Conservation (phyloP, 2,113 vertebrate species). For the Platichthys flesus region DNA sequence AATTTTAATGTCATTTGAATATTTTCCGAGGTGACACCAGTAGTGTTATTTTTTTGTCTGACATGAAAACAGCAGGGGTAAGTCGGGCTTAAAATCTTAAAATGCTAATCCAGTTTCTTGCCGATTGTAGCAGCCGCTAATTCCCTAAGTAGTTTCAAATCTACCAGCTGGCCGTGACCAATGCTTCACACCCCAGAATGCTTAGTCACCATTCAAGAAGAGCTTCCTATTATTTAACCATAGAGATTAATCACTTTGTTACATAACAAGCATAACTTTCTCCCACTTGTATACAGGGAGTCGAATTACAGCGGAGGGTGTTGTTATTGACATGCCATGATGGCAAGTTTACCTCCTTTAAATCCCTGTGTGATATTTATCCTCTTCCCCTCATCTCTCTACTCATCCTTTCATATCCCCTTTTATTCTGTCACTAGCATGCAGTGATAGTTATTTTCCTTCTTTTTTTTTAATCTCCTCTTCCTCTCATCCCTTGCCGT, state of each 20-base stretch:
- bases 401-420: not conserved
- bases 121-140: slow-evolving; percentile 64
- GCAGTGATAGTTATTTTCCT: not conserved
- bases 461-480: not conserved
- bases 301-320: slow-evolving; percentile 1
- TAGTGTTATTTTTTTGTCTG: slow-evolving; percentile 34
- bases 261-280: slow-evolving; percentile 38
- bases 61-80: slow-evolving; percentile 47
- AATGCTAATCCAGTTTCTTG: slow-evolving; percentile 68
- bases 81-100: slow-evolving; percentile 67
- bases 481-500: not conserved
- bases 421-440: slow-evolving; percentile 10
- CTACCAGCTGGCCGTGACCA: slow-evolving; percentile 71
- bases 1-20: slow-evolving; percentile 60
- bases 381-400: slow-evolving; percentile 36
- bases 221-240: slow-evolving; percentile 50
- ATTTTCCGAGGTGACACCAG: slow-evolving; percentile 40
- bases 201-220: slow-evolving; percentile 58
- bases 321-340: slow-evolving; percentile 18
- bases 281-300: not conserved
- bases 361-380: slow-evolving; percentile 58
- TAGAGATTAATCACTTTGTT: slow-evolving; percentile 65
- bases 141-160: slow-evolving; percentile 73
- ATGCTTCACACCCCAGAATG: slow-evolving; percentile 55
- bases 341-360: slow-evolving; percentile 28